Evolutionary conservation across 2,888 invertebrate species (phyloP), one percentile per base, ranked within the genome.

Genomic region (Agapostemon virescens): DNA sequence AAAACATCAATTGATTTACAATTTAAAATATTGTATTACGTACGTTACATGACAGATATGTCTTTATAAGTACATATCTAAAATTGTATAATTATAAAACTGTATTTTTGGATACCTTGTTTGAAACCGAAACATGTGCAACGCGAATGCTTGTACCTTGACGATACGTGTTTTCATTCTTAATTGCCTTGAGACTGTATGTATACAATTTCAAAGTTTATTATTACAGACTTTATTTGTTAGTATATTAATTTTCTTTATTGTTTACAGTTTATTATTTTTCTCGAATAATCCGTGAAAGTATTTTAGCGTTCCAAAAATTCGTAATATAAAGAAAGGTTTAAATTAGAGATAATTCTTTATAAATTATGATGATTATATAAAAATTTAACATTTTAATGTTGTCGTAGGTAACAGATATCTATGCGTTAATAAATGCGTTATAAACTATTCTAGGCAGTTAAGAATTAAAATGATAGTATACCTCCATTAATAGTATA

Each of bases 91-190:
- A 52, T 58, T 30, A 30, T 64, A 64, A 40, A 74, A 55, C 42
- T 45, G 71, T 76, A 79, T 76, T 79, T 76, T 72, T 79, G 68
- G 76, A 72, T 76, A 68, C 69, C 68, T 78, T 73, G 36, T 69
- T 69, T 74, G n/a, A 58, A 36, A 69, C 45, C 30, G 36, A 55
- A 73, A 45, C 20, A 69, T 23, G 17, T 33, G 15, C 45, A 73
- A 64, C 33, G 33, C 36, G 23, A 63, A 72, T 33, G 49, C 23
- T 55, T 23, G 55, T 64, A 74, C 58, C 55, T 26, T 33, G 52
- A 15, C 40, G 11, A 55, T 26, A 55, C 15, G 55, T 13, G 23
- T 5, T 63, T 45, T 71, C 55, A 70, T 75, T 79, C 30, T 49
- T 67, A 58, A 70, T 36, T 36, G 66, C n/a, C 38, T 64, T 11